A percentile compares a stretch with the other conserved stretches of the same genome.
These are phyloP conservation scores for Sardina pilchardus DNA, from an alignment of 2,113 vertebrate species.

Conservation along the genomic window DNA sequence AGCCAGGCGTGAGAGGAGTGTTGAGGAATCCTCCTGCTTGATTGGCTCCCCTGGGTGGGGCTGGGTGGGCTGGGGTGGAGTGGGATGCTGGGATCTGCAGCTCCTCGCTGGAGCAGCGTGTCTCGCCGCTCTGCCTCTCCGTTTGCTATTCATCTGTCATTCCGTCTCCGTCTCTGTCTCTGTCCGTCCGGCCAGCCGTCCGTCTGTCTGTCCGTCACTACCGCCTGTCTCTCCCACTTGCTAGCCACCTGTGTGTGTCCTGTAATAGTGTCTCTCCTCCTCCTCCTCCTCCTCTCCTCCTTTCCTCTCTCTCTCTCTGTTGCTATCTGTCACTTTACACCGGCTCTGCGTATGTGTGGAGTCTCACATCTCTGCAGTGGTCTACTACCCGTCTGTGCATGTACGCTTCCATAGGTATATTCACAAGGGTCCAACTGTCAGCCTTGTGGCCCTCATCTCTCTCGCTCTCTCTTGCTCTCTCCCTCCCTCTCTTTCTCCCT, in stretches of 20 bases:
- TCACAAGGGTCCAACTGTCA: not conserved
- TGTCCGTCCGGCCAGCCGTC: slow-evolving; percentile 11
- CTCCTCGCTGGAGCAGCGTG: not conserved
- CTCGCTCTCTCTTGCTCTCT: not conserved
- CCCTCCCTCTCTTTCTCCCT: not conserved
- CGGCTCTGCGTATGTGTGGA: not conserved
- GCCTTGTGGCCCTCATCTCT: not conserved
- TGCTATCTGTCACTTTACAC: not conserved
- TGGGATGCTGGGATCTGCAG: not conserved
- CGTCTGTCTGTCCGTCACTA: not conserved
- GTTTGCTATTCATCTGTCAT: not conserved
- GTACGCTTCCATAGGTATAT: not conserved
- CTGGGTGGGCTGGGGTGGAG: not conserved
- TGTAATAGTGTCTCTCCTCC: not conserved
- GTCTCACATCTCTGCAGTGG: not conserved
- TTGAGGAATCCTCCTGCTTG: slow-evolving; percentile 28
- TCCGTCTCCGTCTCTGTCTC: not conserved
- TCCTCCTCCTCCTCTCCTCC: not conserved
- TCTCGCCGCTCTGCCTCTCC: not conserved
- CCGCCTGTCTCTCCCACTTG: not conserved
- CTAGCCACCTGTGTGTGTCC: not conserved
- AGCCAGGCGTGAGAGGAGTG: slow-evolving; percentile 55
- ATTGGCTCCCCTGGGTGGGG: slow-evolving; percentile 30
- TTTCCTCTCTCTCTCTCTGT: not conserved
- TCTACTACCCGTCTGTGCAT: not conserved